Conservation (phyloP, 2,113 vertebrate species). For the Lagenorhynchus albirostris region DNA sequence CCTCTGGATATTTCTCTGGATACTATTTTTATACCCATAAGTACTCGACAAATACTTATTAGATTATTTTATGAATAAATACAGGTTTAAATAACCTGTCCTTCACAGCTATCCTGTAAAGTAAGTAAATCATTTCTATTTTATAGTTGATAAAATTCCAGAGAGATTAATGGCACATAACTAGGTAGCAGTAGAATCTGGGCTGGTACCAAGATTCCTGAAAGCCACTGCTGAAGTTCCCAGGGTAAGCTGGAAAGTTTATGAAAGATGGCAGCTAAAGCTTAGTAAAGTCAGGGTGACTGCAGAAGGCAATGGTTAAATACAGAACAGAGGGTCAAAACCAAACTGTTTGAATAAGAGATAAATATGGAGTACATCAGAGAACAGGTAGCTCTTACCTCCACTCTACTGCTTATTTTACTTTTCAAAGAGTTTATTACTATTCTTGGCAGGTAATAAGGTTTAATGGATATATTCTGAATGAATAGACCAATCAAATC, state of each 20-base stretch:
- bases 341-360: neutral
- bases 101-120: slow-evolving; percentile 18
- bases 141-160: slow-evolving; percentile 23
- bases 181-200: slow-evolving; percentile 29
- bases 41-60: slow-evolving; percentile 19
- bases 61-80: slow-evolving; percentile 19
- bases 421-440: slow-evolving; percentile 26
- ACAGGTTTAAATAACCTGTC: neutral
- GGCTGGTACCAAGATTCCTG: neutral
- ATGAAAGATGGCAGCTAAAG: neutral
- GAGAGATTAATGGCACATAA: slow-evolving; percentile 28
- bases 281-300: neutral
- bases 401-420: slow-evolving; percentile 14
- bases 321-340: slow-evolving; percentile 18
- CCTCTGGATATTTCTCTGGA: slow-evolving; percentile 8
- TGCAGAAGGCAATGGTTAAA: neutral
- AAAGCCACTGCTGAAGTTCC: slow-evolving; percentile 28
- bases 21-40: slow-evolving; percentile 13
- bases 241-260: neutral
- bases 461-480: slow-evolving; percentile 23
- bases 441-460: slow-evolving; percentile 17
- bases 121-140: slow-evolving; percentile 16
- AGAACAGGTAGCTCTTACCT: neutral
- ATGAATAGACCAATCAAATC: slow-evolving; percentile 11
- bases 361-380: neutral